Percentiles rank a stretch among this genome's conserved stretches.
These are phyloP conservation scores for Trachelus stipa DNA, from an alignment of 2,888 invertebrate species.

Conservation along the genomic window DNA sequence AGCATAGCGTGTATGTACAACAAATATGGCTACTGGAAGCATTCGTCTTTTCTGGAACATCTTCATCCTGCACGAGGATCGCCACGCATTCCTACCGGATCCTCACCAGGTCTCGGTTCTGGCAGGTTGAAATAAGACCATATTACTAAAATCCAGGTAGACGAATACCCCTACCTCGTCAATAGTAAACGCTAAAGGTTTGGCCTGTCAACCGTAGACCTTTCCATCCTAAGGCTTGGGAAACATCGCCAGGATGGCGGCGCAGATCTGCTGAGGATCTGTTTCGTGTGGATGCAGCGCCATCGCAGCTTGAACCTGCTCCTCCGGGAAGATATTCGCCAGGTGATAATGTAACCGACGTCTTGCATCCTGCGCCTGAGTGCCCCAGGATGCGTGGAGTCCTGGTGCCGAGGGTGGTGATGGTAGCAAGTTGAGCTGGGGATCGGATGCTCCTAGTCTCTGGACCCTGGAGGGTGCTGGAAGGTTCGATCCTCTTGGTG, in stretches of 20 bases:
- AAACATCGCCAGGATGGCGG: conserved; percentile 83
- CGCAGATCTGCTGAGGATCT: conserved; percentile 90
- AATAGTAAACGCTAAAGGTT: no score
- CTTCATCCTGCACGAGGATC: no score
- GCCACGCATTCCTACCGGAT: no score
- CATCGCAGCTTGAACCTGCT: conserved; percentile 91
- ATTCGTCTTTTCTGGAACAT: no score
- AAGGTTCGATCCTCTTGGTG: conserved; percentile 58
- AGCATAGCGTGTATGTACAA: no score
- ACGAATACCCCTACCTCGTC: no score
- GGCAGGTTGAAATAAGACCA: no score
- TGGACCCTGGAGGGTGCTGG: conserved; percentile 55
- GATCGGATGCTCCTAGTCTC: conserved; percentile 71
- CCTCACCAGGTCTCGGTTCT: no score
- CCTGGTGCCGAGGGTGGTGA: conserved; percentile 67
- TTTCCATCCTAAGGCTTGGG: conserved; percentile 66
- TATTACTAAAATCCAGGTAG: no score
- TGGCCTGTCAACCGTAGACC: no score
- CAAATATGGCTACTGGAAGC: no score
- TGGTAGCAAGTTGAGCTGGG: conserved; percentile 72
- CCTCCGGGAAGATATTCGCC: conserved; percentile 91
- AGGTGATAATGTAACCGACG: conserved; percentile 87
- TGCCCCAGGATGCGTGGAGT: conserved; percentile 55
- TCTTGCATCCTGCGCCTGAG: conserved; percentile 74
- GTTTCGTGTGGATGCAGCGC: conserved; percentile 88